A percentile compares a stretch with the other conserved stretches of the same genome.
phyloP scores from a whole-genome alignment of 2,888 invertebrate genomes.

The Athripsodes cinereus region DNA sequence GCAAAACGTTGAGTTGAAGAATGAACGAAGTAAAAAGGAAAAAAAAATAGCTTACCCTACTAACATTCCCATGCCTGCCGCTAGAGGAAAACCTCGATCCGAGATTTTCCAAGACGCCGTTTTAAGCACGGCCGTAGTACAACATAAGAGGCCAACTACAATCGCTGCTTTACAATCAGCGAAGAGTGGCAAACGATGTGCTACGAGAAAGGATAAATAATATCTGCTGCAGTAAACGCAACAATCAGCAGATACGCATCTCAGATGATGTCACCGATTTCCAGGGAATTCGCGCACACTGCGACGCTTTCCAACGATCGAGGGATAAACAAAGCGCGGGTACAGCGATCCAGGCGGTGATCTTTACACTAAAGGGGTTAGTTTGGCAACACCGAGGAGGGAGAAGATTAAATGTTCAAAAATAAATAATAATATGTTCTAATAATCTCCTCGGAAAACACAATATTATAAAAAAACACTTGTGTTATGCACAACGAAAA shows the following conservation, averaged over 20 bases:
- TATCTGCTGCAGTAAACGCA: too few relatives aligned
- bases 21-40: not conserved
- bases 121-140: not conserved
- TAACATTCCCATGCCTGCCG: slow-evolving; percentile 26
- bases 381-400: slow-evolving; percentile 1
- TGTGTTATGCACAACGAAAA: not conserved
- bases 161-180: slow-evolving; percentile 11
- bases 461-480: not conserved
- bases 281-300: slow-evolving; percentile 11
- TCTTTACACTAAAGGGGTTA: slow-evolving; percentile 2
- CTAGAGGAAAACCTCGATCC: slow-evolving; percentile 8
- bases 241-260: not conserved
- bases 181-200: slow-evolving; percentile 6
- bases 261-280: not conserved
- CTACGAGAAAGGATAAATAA: not conserved
- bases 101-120: slow-evolving; percentile 5
- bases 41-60: slow-evolving; percentile 18
- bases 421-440: not conserved
- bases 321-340: slow-evolving; percentile 9
- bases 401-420: not conserved
- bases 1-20: too few relatives aligned
- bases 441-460: not conserved
- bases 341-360: slow-evolving; percentile 4
- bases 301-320: slow-evolving; percentile 5
- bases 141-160: slow-evolving; percentile 4